A percentile compares a stretch with the other conserved stretches of the same genome.
Evolutionary conservation across 1,140 invertebrate genomes (phyloP).

Genomic region (Diabrotica undecimpunctata): DNA sequence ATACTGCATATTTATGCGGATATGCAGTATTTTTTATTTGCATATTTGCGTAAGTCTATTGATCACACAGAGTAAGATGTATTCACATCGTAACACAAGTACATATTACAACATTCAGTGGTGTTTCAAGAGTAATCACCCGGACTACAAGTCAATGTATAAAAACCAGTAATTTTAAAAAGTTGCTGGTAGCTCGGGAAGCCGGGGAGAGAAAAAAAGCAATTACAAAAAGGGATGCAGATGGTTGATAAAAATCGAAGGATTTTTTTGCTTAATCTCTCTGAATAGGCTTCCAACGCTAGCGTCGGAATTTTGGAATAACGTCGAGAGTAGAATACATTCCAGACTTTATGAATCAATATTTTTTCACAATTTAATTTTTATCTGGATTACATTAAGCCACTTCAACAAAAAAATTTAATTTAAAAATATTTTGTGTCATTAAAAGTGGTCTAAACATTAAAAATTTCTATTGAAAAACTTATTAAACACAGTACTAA

Average conservation of each 20-base stretch:
- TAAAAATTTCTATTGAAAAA: too few species aligned
- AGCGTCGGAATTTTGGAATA: neutral
- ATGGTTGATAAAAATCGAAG: slow-evolving; percentile 2
- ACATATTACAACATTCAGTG: neutral
- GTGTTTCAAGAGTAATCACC: neutral
- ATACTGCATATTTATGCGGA: too few species aligned
- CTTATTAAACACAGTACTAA: too few species aligned
- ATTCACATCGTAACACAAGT: neutral
- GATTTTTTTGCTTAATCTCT: neutral
- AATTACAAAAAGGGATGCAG: slow-evolving; percentile 2
- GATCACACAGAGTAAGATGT: neutral
- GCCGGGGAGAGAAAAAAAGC: neutral
- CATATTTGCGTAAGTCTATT: too few species aligned
- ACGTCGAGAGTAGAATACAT: neutral
- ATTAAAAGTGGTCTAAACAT: too few species aligned
- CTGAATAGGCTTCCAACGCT: neutral
- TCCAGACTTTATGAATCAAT: neutral
- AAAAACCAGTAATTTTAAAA: neutral
- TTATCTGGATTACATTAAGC: too few species aligned
- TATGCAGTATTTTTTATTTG: too few species aligned
- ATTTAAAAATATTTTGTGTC: too few species aligned
- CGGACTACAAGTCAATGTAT: neutral
- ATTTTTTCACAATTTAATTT: neutral
- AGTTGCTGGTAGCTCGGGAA: slow-evolving; percentile 1
- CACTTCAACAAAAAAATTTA: too few species aligned